phyloP scores from a whole-genome alignment of 2,113 vertebrate genomes.

The Cricetomys ansorgei region DNA sequence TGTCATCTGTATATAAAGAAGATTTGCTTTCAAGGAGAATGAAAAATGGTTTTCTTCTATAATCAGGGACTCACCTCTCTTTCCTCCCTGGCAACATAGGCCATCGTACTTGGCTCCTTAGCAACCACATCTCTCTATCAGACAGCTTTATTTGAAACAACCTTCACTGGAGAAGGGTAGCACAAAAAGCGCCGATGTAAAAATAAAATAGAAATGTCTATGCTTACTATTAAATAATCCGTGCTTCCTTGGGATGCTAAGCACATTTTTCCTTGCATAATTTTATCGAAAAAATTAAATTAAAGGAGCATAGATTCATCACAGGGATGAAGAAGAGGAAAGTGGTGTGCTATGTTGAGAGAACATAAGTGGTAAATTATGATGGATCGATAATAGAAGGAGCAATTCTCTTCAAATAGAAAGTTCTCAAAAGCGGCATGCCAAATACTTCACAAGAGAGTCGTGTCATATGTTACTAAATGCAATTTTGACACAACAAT shows the following conservation, averaged over 20 bases:
- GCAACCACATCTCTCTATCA: conserved; percentile 83
- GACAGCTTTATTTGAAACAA: conserved; percentile 81
- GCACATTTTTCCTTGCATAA: conserved; percentile 23
- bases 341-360: not conserved
- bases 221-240: not conserved
- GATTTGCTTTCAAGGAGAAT: conserved; percentile 81
- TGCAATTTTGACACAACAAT: conserved; percentile 51
- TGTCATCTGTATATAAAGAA: conserved; percentile 76
- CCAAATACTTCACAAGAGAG: not conserved
- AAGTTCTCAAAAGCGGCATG: conserved; percentile 40
- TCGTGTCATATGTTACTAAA: conserved; percentile 48
- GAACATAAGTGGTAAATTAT: not conserved
- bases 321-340: not conserved
- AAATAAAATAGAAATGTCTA: conserved; percentile 67
- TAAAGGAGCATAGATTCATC: conserved; percentile 36
- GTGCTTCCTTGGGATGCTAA: not conserved
- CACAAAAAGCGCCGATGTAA: conserved; percentile 58
- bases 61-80: conserved; percentile 82
- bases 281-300: conserved; percentile 55
- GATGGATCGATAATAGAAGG: not conserved
- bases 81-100: conserved; percentile 81
- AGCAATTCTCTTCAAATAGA: conserved; percentile 32
- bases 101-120: conserved; percentile 84
- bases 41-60: conserved; percentile 85
- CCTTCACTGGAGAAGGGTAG: conserved; percentile 40